These are phyloP conservation scores for Dicrurus megarhynchus DNA, from an alignment of 2,113 vertebrate genomes.

Conservation along the genomic window DNA sequence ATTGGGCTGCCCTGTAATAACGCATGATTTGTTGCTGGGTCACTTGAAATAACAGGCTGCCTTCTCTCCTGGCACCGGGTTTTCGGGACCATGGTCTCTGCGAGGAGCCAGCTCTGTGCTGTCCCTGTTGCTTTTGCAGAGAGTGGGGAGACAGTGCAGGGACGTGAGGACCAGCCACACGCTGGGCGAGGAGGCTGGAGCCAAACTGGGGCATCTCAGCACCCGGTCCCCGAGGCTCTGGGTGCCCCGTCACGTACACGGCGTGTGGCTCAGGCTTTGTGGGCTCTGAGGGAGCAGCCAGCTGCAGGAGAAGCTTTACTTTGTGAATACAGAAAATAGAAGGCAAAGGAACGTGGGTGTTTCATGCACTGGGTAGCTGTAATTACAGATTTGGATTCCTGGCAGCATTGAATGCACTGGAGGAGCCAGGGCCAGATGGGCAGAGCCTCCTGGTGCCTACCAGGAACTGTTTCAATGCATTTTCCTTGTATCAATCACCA, in stretches of 20 bases:
- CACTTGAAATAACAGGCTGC: not conserved
- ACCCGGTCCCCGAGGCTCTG: accelerated
- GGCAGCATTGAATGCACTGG: not conserved
- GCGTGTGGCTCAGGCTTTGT: accelerated
- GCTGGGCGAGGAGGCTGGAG: not conserved
- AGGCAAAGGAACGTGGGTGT: not conserved
- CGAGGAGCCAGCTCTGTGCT: not conserved
- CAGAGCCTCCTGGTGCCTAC: conserved; percentile 31
- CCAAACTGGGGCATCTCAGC: accelerated
- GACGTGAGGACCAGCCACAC: not conserved
- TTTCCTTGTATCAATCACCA: conserved; percentile 1
- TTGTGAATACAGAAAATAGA: not conserved
- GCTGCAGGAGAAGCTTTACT: not conserved
- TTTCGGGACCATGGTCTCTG: not conserved
- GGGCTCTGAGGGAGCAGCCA: not conserved
- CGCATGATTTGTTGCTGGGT: not conserved
- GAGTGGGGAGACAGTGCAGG: not conserved
- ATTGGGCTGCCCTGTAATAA: not conserved
- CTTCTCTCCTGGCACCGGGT: accelerated
- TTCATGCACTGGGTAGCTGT: conserved; percentile 21
- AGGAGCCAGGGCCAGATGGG: conserved; percentile 56
- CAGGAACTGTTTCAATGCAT: conserved; percentile 13
- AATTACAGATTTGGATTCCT: conserved; percentile 43
- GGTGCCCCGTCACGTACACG: accelerated
- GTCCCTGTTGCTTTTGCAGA: not conserved